Evolutionary conservation across 2,888 invertebrate species (phyloP), one percentile per base, ranked within the genome.

Genomic region (Barypeithes pellucidus): DNA sequence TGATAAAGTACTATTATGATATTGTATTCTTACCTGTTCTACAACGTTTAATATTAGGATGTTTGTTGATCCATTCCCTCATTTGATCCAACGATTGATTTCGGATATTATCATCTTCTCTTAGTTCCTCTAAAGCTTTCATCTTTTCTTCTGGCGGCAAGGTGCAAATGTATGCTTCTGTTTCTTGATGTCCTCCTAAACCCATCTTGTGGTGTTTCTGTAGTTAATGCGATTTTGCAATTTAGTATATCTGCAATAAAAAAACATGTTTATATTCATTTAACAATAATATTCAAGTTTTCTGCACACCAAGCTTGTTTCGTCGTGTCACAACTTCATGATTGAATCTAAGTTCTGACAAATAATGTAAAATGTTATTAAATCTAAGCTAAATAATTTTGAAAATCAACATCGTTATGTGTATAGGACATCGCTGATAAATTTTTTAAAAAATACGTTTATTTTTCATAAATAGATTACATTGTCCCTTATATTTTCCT

Each of bases 11-110:
- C n/a, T n/a, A n/a, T n/a, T n/a, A n/a, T n/a, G n/a, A n/a, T n/a
- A n/a, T n/a, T n/a, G n/a, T n/a, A n/a, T 0, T 57, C 85, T 84
- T 81, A 92, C 92, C 92, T 76, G 93, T 94, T 75, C 95, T 89
- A 84, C 95, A 95, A 80, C 90, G 91, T 80, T 91, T 93, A 77
- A 96, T 96, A 68, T 91, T 89, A 0, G 94, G 93, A 86, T 95
- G 95, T 84, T 95, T 95, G 60, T 89, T 87, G 76, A 95, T 94
- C 90, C 95, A 96, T 78, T 95, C 92, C 65, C 94, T 89, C 87
- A 96, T 91, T 83, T 95, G 94, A 11, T 90, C 87, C 80, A 96
- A 81, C 0, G 94, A 92, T 79, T 95, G 93, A 3, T 92, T 90
- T 52, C 94, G 88, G 5, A 91, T 89, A 9, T 89, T 90, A 18